phyloP scores from a whole-genome alignment of 2,888 invertebrate species.

The Tinea trinotella region DNA sequence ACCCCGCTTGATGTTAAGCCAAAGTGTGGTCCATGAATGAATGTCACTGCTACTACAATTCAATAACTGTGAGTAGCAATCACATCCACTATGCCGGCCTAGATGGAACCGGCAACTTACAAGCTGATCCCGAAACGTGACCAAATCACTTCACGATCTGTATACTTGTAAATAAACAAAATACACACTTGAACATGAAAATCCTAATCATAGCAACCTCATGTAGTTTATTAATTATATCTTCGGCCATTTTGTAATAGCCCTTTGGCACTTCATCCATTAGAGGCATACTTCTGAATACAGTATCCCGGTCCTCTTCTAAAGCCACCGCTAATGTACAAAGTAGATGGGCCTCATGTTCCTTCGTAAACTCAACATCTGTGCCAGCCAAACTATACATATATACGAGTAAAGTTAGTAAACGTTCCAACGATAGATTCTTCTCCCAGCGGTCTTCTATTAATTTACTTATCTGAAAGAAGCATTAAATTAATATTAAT shows the following conservation, averaged over 20 bases:
- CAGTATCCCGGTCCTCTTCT: conserved; percentile 62
- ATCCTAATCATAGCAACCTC: conserved; percentile 53
- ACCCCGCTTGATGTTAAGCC: too few relatives aligned
- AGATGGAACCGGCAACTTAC: too few relatives aligned
- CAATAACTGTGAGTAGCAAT: too few relatives aligned
- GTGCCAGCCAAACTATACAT: conserved; percentile 75
- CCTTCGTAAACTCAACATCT: conserved; percentile 64
- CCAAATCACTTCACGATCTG: too few relatives aligned
- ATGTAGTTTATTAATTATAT: conserved; percentile 42
- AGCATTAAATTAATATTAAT: too few relatives aligned
- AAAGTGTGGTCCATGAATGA: too few relatives aligned
- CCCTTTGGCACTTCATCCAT: conserved; percentile 38
- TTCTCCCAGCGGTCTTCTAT: conserved; percentile 69
- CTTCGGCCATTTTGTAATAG: conserved; percentile 39
- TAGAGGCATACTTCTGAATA: conserved; percentile 25
- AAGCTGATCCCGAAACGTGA: too few relatives aligned
- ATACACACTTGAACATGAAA: conserved; percentile 45
- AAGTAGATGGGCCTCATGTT: conserved; percentile 67
- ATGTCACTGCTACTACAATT: too few relatives aligned
- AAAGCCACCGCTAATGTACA: conserved; percentile 69
- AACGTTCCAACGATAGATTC: conserved; percentile 67
- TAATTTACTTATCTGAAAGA: conserved; percentile 66
- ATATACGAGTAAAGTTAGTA: conserved; percentile 72
- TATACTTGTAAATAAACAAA: too few relatives aligned
- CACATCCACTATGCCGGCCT: too few relatives aligned